Percentiles rank a stretch among this genome's conserved stretches.
These are phyloP conservation scores for Tinea semifulvella DNA, from an alignment of 2,888 invertebrate genomes.

Conservation along the genomic window DNA sequence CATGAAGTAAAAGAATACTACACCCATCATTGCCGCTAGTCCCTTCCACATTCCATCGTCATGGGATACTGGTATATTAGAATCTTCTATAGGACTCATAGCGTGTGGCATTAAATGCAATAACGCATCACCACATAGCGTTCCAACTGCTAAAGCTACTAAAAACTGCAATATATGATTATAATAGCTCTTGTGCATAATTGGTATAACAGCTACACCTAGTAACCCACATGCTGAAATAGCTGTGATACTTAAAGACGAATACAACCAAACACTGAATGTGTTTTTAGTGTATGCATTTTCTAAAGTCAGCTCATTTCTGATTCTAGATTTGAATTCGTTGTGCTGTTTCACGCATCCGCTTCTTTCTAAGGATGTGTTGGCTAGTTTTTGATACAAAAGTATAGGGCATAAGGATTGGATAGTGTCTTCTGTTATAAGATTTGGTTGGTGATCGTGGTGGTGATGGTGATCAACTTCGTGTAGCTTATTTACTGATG, in stretches of 20 bases:
- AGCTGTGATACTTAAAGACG: constrained; percentile 79
- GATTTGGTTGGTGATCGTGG: constrained; percentile 29
- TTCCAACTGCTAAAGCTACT: constrained; percentile 92
- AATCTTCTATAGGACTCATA: constrained; percentile 42
- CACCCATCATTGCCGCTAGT: constrained; percentile 80
- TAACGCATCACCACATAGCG: constrained; percentile 90
- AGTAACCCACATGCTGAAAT: constrained; percentile 89
- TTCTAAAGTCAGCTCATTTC: constrained; percentile 25
- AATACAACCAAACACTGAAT: constrained; percentile 82
- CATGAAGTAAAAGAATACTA: constrained; percentile 89
- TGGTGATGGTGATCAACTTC: constrained; percentile 29
- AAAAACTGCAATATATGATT: constrained; percentile 90
- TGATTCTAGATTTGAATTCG: constrained; percentile 25
- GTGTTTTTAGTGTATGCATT: constrained; percentile 41
- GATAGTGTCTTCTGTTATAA: constrained; percentile 41
- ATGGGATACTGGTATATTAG: constrained; percentile 46
- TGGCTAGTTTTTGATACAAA: constrained; percentile 70
- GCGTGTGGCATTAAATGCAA: constrained; percentile 93
- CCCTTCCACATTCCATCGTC: constrained; percentile 86
- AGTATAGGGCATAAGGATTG: constrained; percentile 73
- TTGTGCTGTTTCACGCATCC: constrained; percentile 55
- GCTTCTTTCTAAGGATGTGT: constrained; percentile 55
- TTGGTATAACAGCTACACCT: constrained; percentile 89
- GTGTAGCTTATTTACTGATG: constrained; percentile 42
- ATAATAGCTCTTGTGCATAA: constrained; percentile 89